These are phyloP conservation scores for Danio kyathit DNA, from an alignment of 2,797 vertebrate genomes.

Conservation along the genomic window DNA sequence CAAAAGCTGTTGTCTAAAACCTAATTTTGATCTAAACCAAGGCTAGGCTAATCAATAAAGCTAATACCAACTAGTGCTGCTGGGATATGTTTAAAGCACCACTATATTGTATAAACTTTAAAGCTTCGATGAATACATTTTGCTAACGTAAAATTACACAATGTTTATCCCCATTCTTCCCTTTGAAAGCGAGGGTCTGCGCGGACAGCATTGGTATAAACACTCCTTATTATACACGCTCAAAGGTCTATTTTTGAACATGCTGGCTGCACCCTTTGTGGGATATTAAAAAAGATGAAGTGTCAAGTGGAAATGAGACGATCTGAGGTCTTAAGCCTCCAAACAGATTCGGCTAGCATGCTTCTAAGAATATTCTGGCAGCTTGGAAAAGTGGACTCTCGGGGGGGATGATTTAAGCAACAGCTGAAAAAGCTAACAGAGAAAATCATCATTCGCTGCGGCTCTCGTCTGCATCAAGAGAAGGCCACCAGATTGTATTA, in stretches of 20 bases:
- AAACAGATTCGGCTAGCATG: slow-evolving; percentile 43
- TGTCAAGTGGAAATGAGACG: slow-evolving; percentile 57
- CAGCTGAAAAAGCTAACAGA: slow-evolving; percentile 44
- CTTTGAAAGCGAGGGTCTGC: background rate
- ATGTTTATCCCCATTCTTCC: slow-evolving; percentile 8
- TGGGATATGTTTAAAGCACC: background rate
- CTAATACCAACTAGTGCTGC: background rate
- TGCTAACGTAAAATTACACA: background rate
- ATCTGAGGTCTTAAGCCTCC: slow-evolving; percentile 53
- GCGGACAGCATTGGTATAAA: background rate
- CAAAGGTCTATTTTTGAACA: slow-evolving; percentile 37
- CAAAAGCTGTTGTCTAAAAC: too few relatives aligned
- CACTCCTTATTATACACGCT: slow-evolving; percentile 21
- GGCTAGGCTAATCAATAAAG: background rate
- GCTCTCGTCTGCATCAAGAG: slow-evolving; percentile 39
- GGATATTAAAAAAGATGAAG: slow-evolving; percentile 43
- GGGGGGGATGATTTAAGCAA: slow-evolving; percentile 52
- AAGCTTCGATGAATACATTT: slow-evolving; percentile 12
- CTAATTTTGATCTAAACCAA: too few relatives aligned
- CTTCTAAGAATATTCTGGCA: slow-evolving; percentile 57
- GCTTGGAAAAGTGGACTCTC: slow-evolving; percentile 42
- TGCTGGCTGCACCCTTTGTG: slow-evolving; percentile 24
- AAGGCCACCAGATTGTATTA: slow-evolving; percentile 47
- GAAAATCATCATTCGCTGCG: slow-evolving; percentile 49
- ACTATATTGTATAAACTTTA: background rate